Evolutionary conservation across 2,113 vertebrate species (phyloP), one percentile per base, ranked within the genome.

Genomic region (Erythrocercus mccallii): DNA sequence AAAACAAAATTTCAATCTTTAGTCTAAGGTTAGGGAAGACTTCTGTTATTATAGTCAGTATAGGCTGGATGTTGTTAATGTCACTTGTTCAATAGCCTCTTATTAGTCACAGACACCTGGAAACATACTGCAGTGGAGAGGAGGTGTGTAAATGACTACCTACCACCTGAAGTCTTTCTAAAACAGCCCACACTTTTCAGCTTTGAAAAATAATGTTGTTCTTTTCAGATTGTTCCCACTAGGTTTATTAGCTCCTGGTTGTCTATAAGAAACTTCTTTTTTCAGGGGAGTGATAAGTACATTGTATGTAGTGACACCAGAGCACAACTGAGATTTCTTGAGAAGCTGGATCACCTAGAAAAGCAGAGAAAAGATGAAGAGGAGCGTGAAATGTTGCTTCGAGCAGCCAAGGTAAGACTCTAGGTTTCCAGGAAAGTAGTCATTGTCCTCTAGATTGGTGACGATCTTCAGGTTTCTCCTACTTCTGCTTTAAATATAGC

Each of bases 241-340:
- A n/a, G 30, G 16, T 79, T 93, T 84, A 35, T 71, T 73, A 70
- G 19, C 21, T 62, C 11, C 37, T 73, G 24, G 4, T 60, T 60
- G 48, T 45, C 37, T 74, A 0, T 79, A 84, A 90, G 15, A 44
- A 60, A 24, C 40, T 44, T 79, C 33, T 48, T 28, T 79, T 86
- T 95, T 79, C 73, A 99, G 99, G 98, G 98, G 9, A 98, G 97
- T 88, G 97, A 97, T 91, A 97, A 94, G 35, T 98, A 99, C 47
- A 38, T 91, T 2, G 66, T 98, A 68, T 98, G 96, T 70, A 99
- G 91, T 86, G 99, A 99, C 74, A 98, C 98, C 10, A 98, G 98
- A 70, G 98, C 98, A 84, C 99, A 99, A 87, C 98, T 99, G 90
- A 99, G 95, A 83, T 99, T 99, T 96, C 97, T 99, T 72, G 99